Evolutionary conservation across 2,888 invertebrate species (phyloP).

Genomic region (Hydriomena furcata): DNA sequence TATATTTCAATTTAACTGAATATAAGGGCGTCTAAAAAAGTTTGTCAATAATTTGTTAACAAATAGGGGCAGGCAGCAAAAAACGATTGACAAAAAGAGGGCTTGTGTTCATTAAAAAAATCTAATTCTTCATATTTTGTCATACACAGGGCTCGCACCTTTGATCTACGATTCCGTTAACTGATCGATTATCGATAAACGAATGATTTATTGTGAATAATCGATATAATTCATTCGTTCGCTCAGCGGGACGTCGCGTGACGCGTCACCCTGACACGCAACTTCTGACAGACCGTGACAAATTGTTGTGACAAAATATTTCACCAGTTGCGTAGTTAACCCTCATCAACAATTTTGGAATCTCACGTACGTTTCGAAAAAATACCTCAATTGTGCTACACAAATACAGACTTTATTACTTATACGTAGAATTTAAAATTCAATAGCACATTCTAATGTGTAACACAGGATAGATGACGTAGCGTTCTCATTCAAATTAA

Average conservation of each 20-base stretch:
- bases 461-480: slow-evolving; percentile 34
- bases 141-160: slow-evolving; percentile 66
- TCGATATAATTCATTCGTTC: slow-evolving; percentile 73
- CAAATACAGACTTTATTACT: slow-evolving; percentile 7
- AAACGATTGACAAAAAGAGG: slow-evolving; percentile 44
- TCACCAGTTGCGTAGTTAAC: slow-evolving; percentile 78
- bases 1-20: not conserved
- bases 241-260: slow-evolving; percentile 57
- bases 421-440: slow-evolving; percentile 20
- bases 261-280: slow-evolving; percentile 69
- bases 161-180: slow-evolving; percentile 71
- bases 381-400: not conserved
- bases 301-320: slow-evolving; percentile 84
- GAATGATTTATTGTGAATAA: slow-evolving; percentile 74
- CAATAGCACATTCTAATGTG: slow-evolving; percentile 18
- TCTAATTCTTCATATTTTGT: slow-evolving; percentile 62
- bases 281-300: slow-evolving; percentile 76
- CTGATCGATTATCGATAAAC: slow-evolving; percentile 69
- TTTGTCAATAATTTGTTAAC: slow-evolving; percentile 64
- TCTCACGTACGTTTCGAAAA: slow-evolving; percentile 32
- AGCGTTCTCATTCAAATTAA: slow-evolving; percentile 53
- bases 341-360: slow-evolving; percentile 49
- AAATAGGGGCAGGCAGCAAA: slow-evolving; percentile 55
- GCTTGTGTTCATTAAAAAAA: slow-evolving; percentile 44
- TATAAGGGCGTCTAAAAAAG: slow-evolving; percentile 19